Base-by-base conservation (phyloP, 2,797 vertebrate species). In the Centroberyx gerrardi region DNA sequence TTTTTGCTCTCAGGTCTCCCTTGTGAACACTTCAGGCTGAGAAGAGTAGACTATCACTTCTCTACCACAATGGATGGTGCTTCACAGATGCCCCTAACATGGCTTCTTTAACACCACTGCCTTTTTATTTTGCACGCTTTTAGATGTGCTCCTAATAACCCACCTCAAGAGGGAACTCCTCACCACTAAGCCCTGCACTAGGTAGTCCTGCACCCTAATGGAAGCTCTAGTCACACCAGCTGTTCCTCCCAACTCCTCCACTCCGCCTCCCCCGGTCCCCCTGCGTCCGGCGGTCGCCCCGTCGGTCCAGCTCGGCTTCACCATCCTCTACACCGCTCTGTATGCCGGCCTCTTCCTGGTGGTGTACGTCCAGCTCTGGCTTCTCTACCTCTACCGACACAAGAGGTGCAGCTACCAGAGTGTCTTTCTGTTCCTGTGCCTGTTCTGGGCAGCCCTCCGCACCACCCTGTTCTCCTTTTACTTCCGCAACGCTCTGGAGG, bases 381-480 rank as follows among this genome's bases (percentile, higher is more conserved):
- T 97, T 58, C 93, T 97, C 42, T 91, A 94, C 42, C 77, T 95
- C 9, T 97, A 96, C 44, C 90, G 93, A 29, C 96, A 97, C 93
- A 97, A 97, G 77, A 88, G 96, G 46, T 96, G 96, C 92, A 97
- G 96, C 91, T 97, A 97, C 86, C 97, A 97, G 93, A 97, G 96
- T 0, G 83, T 95, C 59, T 97, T 97, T 81, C 95, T 97, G 61
- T 96, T 96, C 65, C 93, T 97, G 61, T 97, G 96, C 90, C 90
- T 97, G 79, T 92, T 97, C 51, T 97, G 97, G 97, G 95, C 97
- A 0, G 96, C 95, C 14, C 91, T 97, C 42, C 95, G 97, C 13
- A 96, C 96, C 72, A 96, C 96, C 0, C 93, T 97, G 22, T 97
- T 97, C 87, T 96, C 96, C 14, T 97, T 97, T 85, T 97, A 97